These are phyloP conservation scores for Anhinga rufa DNA, from an alignment of 2,113 vertebrate species.

Conservation along the genomic window DNA sequence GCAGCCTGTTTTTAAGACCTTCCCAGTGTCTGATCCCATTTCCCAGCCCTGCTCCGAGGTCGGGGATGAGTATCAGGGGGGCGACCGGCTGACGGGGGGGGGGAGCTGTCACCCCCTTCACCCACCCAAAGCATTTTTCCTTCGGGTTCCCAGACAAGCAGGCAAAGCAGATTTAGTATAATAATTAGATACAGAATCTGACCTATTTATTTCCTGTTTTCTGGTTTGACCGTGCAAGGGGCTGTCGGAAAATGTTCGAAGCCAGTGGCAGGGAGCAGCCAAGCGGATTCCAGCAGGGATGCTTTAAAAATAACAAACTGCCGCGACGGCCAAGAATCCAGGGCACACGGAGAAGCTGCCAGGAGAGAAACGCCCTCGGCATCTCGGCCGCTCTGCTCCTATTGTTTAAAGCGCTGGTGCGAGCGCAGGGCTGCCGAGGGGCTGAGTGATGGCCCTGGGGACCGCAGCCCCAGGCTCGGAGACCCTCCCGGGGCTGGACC, in stretches of 20 bases:
- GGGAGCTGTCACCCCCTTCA: not conserved
- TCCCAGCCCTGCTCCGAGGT: not conserved
- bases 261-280: conserved; percentile 60
- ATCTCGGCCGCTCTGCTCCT: not conserved
- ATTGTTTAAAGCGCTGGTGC: not conserved
- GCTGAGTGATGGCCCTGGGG: not conserved
- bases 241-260: conserved; percentile 55
- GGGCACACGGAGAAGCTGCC: conserved; percentile 50
- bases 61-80: not conserved
- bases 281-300: conserved; percentile 63
- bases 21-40: not conserved
- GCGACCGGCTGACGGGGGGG: not conserved
- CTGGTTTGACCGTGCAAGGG: conserved; percentile 49
- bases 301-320: conserved; percentile 66
- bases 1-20: not conserved
- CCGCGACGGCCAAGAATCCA: conserved; percentile 56
- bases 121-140: not conserved
- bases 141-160: conserved; percentile 22
- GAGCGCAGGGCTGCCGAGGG: not conserved
- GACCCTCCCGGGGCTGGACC: not conserved
- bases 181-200: conserved; percentile 64
- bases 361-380: conserved; percentile 47
- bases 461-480: not conserved
- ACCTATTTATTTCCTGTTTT: conserved; percentile 65
- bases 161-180: conserved; percentile 57